Evolutionary conservation across 1,140 invertebrate species (phyloP).

Genomic region (Aphaenogaster floridana): DNA sequence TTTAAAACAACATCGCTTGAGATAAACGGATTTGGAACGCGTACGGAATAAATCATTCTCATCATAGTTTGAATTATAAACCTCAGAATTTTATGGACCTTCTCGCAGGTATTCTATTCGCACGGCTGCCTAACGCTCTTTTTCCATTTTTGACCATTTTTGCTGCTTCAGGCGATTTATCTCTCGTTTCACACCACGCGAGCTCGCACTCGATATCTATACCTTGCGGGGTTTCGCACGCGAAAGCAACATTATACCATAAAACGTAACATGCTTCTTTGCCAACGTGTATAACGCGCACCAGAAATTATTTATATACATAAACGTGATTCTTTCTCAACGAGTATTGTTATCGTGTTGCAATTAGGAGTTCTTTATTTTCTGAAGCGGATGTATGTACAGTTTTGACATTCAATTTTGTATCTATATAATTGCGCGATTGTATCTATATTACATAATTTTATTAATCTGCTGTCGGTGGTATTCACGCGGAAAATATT

Average conservation of each 20-base stretch:
- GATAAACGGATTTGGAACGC: background rate
- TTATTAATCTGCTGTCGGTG: background rate
- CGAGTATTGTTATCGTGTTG: conserved; percentile 30
- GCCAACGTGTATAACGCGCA: background rate
- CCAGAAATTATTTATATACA: conserved; percentile 21
- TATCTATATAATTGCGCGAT: background rate
- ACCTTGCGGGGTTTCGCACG: conserved; percentile 62
- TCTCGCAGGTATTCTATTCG: conserved; percentile 34
- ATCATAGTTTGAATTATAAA: conserved; percentile 18
- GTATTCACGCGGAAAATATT: conserved; percentile 25
- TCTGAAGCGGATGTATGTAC: background rate
- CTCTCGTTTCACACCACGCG: conserved; percentile 65
- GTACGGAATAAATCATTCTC: background rate
- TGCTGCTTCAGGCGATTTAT: conserved; percentile 57
- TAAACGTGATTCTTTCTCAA: conserved; percentile 43
- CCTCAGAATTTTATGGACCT: conserved; percentile 35
- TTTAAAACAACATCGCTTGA: background rate
- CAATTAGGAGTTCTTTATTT: background rate
- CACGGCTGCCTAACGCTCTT: conserved; percentile 43
- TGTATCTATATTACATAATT: conserved; percentile 23
- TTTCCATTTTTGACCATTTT: conserved; percentile 38
- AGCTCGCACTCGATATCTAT: conserved; percentile 65
- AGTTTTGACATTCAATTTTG: background rate
- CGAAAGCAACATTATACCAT: conserved; percentile 69
- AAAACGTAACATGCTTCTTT: conserved; percentile 69